A percentile compares a stretch with the other conserved stretches of the same genome.
Evolutionary conservation across 2,113 vertebrate species (phyloP).

Genomic region (Scomber colias): DNA sequence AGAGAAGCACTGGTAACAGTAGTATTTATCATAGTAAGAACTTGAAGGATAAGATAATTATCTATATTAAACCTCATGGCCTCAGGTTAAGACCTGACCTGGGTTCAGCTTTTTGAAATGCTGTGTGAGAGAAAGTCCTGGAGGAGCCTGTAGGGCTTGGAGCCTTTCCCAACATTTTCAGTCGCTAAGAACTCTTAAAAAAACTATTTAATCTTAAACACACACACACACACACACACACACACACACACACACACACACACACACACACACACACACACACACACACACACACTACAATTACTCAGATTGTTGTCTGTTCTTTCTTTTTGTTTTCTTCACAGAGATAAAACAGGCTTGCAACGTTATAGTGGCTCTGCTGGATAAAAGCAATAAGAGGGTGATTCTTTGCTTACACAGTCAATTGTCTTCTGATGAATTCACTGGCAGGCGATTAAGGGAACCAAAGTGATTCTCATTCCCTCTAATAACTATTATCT

Average conservation of each 20-base stretch:
- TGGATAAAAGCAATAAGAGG: conserved; percentile 45
- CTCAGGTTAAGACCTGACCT: conserved; percentile 77
- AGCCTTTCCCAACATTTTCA: conserved; percentile 68
- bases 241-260: too few species aligned
- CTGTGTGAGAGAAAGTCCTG: conserved; percentile 71
- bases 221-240: too few species aligned
- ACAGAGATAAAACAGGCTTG: background rate
- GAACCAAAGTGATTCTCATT: conserved; percentile 72
- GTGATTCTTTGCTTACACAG: conserved; percentile 37
- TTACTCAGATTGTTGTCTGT: background rate
- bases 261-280: too few species aligned
- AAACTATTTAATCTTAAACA: too few species aligned
- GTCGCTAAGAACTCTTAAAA: conserved; percentile 21
- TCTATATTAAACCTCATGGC: conserved; percentile 78
- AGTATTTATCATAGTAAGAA: conserved; percentile 50
- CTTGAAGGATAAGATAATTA: conserved; percentile 68
- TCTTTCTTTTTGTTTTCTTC: conserved; percentile 34
- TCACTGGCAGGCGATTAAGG: conserved; percentile 70
- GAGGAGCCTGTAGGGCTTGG: conserved; percentile 71
- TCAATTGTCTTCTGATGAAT: conserved; percentile 69
- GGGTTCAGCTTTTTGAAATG: conserved; percentile 71
- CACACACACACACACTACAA: conserved; percentile 9
- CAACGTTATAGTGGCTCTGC: conserved; percentile 3
- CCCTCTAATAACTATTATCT: conserved; percentile 81
- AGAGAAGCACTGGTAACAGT: conserved; percentile 30